These are phyloP conservation scores for Chaetodon trifasciatus DNA, from an alignment of 2,797 vertebrate species.

Conservation along the genomic window DNA sequence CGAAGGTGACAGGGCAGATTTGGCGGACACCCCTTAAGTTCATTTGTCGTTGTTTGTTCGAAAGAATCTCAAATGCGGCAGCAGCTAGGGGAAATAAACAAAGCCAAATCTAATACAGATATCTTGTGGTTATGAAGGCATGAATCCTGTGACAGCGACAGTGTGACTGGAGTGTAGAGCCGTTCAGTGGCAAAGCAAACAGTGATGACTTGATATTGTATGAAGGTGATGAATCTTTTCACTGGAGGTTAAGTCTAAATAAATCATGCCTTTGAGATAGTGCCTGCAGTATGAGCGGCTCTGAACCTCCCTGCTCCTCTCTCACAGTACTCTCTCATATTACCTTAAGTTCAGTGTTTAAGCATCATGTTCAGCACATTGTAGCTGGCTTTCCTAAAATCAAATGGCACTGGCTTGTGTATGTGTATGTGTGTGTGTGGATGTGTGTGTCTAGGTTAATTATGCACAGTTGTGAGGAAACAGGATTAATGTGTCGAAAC, in stretches of 20 bases:
- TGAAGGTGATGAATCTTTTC: conserved; percentile 49
- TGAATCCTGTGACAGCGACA: conserved; percentile 11
- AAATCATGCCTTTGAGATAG: conserved; percentile 49
- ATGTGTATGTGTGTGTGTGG: conserved; percentile 2
- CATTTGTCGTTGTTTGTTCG: conserved; percentile 17
- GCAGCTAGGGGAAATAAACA: not conserved
- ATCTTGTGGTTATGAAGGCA: conserved; percentile 1
- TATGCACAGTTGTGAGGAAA: conserved; percentile 49
- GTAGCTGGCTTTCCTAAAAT: conserved; percentile 44
- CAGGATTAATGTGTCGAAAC: conserved; percentile 66
- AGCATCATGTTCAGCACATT: conserved; percentile 43
- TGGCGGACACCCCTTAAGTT: conserved; percentile 5
- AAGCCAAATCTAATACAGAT: not conserved
- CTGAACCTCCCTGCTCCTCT: conserved; percentile 44
- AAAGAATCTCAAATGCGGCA: conserved; percentile 2
- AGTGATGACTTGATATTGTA: conserved; percentile 38
- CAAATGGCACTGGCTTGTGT: conserved; percentile 29
- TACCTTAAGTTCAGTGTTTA: conserved; percentile 60
- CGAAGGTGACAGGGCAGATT: conserved; percentile 32
- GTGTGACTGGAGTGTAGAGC: conserved; percentile 1
- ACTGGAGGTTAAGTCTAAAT: conserved; percentile 43
- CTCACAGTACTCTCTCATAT: conserved; percentile 36
- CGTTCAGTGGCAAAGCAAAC: conserved; percentile 9
- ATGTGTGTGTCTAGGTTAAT: conserved; percentile 18
- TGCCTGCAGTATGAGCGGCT: conserved; percentile 48